Base-by-base conservation (phyloP, 2,113 vertebrate species). In the Sylvia atricapilla region DNA sequence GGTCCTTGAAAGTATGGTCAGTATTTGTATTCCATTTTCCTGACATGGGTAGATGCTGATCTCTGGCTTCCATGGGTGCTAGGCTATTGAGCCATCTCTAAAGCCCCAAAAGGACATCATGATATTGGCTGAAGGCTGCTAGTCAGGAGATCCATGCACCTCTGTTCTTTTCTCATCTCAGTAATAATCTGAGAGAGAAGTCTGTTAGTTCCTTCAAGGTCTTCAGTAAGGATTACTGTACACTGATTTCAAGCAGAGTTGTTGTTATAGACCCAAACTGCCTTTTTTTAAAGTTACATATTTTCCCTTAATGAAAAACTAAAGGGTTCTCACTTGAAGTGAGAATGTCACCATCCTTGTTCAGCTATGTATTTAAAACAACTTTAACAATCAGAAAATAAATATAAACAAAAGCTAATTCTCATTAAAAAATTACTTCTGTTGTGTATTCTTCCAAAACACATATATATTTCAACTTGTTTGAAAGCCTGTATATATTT, bases 191-290 rank as follows among this genome's bases (percentile, higher is more conserved):
- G 15, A 85, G 15, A 67, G 5, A 31, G 37, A 73, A 79, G 44
- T 1, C 19, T 64, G 14, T 23, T 73, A 41, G 3, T 14, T 86
- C 28, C 39, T 50, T 22, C n/a, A 63, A 70, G 37, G 11, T 59
- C 64, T 39, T 31, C 9, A 35, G 24, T 37, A 49, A 63, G 20
- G 21, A 56, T 25, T 50, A 2, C 11, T 79, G 11, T 37, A 44
- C 19, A 35, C 24, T 37, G 20, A 43, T 60, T 37, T 58, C 20
- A 56, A 80, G 6, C 3, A 41, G 1, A 1, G 3, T 33, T 59
- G 18, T n/a, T 33, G 16, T 14, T 27, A 25, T 13, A 27, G 33
- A 46, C 10, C 1, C 4, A 11, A 59, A 30, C 3, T 0, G 0
- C 6, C 6, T 27, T 1, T 2, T 8, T 77, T 67, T 43, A 33